Conservation (phyloP, 2,888 invertebrate genomes). For the Ophraella communa region DNA sequence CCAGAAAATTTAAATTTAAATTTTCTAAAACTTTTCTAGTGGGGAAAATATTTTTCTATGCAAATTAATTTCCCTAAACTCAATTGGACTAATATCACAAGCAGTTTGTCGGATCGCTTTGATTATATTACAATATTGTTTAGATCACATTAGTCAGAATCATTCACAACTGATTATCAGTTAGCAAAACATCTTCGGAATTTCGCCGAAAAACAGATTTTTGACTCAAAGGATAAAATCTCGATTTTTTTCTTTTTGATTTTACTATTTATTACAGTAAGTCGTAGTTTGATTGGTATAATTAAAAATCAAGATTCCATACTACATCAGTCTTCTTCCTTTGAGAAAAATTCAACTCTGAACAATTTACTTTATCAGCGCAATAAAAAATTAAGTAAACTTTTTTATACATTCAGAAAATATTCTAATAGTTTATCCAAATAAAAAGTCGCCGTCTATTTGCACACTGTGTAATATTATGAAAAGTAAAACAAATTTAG, state of each 20-base stretch:
- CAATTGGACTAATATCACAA: not conserved
- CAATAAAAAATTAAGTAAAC: constrained; percentile 1
- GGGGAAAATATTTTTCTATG: no score
- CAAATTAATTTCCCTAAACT: no score
- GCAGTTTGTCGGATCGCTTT: not conserved
- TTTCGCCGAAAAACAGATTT: constrained; percentile 19
- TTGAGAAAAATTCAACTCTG: constrained; percentile 11
- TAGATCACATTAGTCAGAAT: constrained; percentile 49
- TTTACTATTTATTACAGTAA: constrained; percentile 4
- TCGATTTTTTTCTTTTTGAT: constrained; percentile 20
- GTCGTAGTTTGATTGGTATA: constrained; percentile 9
- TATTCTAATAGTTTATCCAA: not conserved
- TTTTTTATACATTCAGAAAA: constrained; percentile 1
- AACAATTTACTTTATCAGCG: not conserved
- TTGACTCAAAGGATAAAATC: constrained; percentile 22
- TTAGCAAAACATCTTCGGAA: constrained; percentile 42
- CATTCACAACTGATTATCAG: constrained; percentile 53
- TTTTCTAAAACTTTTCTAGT: no score
- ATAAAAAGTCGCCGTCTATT: not conserved
- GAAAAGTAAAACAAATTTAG: not conserved
- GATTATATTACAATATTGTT: constrained; percentile 11
- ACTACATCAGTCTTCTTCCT: constrained; percentile 19
- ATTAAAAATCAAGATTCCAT: constrained; percentile 15
- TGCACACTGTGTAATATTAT: not conserved
- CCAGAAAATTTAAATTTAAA: no score